Percentiles rank a stretch among this genome's conserved stretches.
phyloP scores from a whole-genome alignment of 2,888 invertebrate genomes.

The Heliconius cydno region DNA sequence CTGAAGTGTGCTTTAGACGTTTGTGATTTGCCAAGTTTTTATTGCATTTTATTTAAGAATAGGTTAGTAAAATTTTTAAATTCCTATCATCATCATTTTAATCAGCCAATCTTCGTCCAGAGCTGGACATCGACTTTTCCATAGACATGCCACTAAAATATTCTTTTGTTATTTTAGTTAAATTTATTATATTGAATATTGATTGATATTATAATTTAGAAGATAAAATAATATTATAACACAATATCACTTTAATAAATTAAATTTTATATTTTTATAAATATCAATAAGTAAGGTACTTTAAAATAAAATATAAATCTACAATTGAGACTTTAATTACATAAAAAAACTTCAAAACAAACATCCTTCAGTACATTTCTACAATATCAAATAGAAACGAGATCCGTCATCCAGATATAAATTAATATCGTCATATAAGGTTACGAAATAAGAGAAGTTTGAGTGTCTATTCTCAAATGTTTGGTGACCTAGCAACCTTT shows the following conservation, averaged over 20 bases:
- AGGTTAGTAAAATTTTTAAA: neutral
- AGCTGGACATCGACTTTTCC: no score
- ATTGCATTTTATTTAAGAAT: neutral
- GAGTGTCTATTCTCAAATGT: slow-evolving; percentile 63
- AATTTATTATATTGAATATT: no score
- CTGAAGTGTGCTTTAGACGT: neutral
- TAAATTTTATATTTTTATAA: no score
- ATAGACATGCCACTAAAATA: no score
- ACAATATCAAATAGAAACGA: slow-evolving; percentile 44
- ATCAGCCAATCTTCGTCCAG: no score
- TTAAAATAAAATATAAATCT: neutral
- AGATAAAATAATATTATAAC: no score
- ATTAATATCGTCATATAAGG: slow-evolving; percentile 58
- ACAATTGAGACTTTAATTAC: neutral
- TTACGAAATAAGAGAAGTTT: slow-evolving; percentile 63
- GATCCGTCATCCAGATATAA: slow-evolving; percentile 57
- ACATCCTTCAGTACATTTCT: slow-evolving; percentile 10
- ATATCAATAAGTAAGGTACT: neutral
- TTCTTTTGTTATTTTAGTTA: no score
- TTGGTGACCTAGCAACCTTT: slow-evolving; percentile 73
- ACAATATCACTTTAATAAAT: no score
- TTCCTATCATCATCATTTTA: neutral
- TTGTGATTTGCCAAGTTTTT: neutral
- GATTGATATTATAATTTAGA: no score
- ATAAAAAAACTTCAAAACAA: slow-evolving; percentile 15